Base-by-base conservation (phyloP, 2,797 vertebrate species). In the Artibeus lituratus region DNA sequence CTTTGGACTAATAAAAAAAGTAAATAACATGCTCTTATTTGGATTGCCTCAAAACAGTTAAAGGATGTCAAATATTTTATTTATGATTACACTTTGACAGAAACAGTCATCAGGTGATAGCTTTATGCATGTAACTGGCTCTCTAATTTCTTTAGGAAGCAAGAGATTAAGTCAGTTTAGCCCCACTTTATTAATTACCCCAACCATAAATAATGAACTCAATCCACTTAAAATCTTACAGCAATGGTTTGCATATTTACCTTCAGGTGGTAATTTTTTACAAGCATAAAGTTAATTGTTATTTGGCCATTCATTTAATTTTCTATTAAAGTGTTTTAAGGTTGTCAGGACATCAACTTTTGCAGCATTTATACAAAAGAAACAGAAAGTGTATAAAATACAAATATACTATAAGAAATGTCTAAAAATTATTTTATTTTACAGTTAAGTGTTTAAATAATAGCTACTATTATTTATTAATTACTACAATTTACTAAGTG, bases 251-350 rank as follows among this genome's bases (percentile, higher is more conserved):
- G 49, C 44, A 42, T 94, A 82, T 81, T 81, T 94, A 44, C 86
- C 69, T 74, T 73, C 74, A 74, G 21, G 77, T 76, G 44, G 39
- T 72, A 29, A n/a, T 39, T 90, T 81, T 80, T 78, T 94, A 55
- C 24, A 90, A 37, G 55, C 77, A 67, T 78, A 69, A 89, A 81
- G 26, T 73, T 93, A 39, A 74, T 81, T 88, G 44, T 86, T 91
- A 86, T 18, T 83, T 47, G 44, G 22, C 4, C 35, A 55, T 51
- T 42, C 35, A 72, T 37, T 89, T 85, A 94, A 83, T 57, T 72
- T 87, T 42, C 94, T 51, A 62, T 91, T 81, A 86, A 96, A 65
- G 86, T 70, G 72, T 94, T 87, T 91, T 57, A 87, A 16, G 42
- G 19, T 65, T 81, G 29, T 87, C 51, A 93, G 87, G 81, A 76